Percentiles rank a stretch among this genome's conserved stretches.
phyloP scores from a whole-genome alignment of 1,140 invertebrate genomes.

The Hetaerina americana region DNA sequence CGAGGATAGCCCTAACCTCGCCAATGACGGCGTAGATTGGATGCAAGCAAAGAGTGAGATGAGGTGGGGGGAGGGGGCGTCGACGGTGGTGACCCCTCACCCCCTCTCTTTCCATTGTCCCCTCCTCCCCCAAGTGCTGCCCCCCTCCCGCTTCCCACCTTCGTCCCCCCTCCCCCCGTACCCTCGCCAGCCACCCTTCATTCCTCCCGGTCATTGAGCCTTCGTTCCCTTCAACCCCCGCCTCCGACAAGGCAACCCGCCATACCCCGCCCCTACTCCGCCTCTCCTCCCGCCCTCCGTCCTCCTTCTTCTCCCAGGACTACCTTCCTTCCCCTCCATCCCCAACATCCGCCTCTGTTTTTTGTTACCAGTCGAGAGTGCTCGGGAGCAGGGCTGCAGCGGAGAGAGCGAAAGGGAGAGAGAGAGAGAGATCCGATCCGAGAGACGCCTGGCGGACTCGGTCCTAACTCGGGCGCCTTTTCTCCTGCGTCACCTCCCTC shows the following conservation, averaged over 20 bases:
- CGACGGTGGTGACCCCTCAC: not conserved
- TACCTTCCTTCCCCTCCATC: not conserved
- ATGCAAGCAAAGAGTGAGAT: not conserved
- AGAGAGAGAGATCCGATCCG: constrained; percentile 1
- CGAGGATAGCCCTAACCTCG: not conserved
- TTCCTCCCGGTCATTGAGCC: not conserved
- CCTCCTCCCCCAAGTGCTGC: not conserved
- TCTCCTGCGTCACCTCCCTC: not conserved
- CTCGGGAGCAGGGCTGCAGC: not conserved
- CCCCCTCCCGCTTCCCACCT: not conserved
- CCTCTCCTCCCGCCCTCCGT: not conserved
- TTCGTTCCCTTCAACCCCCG: not conserved
- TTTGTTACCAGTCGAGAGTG: not conserved
- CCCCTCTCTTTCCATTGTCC: not conserved
- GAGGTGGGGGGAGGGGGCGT: no score
- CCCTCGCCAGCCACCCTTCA: no score
- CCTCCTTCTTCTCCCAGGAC: not conserved
- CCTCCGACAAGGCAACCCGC: no score
- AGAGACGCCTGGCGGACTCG: not conserved
- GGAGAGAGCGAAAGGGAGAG: constrained; percentile 2
- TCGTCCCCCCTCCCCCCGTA: no score
- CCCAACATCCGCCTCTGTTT: not conserved
- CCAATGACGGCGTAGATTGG: not conserved
- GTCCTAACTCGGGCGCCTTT: not conserved
- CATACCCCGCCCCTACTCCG: no score